A percentile compares a stretch with the other conserved stretches of the same genome.
Evolutionary conservation across 2,888 invertebrate genomes (phyloP).

Genomic region (Hipparchia sbordonii): DNA sequence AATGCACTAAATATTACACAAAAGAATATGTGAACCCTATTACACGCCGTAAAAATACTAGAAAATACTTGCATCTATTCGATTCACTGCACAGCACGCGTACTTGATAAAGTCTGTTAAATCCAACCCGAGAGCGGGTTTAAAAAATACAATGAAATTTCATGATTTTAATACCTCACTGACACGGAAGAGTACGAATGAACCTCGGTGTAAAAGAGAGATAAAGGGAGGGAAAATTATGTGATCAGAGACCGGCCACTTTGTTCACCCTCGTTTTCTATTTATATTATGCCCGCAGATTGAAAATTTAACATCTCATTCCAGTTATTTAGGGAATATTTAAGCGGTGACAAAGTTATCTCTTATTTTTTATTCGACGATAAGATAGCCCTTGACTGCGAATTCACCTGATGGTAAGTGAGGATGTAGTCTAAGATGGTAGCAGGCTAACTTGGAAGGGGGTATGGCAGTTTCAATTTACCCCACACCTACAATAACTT

Average conservation of each 20-base stretch:
- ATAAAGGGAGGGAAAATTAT: constrained; percentile 49
- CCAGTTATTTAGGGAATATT: background rate
- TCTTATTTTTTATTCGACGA: no score
- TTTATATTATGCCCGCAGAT: constrained; percentile 34
- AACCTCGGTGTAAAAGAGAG: constrained; percentile 42
- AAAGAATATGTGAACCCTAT: constrained; percentile 12
- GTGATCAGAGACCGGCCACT: constrained; percentile 49
- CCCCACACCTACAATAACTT: no score
- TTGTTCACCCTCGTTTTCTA: constrained; percentile 29
- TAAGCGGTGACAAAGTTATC: background rate
- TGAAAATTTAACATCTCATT: constrained; percentile 28
- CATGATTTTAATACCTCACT: constrained; percentile 24
- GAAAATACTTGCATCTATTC: constrained; percentile 12
- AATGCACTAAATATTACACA: background rate
- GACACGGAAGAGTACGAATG: constrained; percentile 29
- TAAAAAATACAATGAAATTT: constrained; percentile 26
- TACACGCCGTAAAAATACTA: constrained; percentile 13
- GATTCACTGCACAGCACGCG: constrained; percentile 16
- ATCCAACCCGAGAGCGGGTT: constrained; percentile 17
- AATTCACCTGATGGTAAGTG: no score
- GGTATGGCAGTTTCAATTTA: no score
- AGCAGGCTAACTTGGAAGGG: no score
- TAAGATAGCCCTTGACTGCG: background rate
- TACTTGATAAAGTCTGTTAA: constrained; percentile 19
- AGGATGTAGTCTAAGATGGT: no score